Evolutionary conservation across 1,140 invertebrate species (phyloP), one percentile per base, ranked within the genome.

Genomic region (Leptinotarsa defecta): DNA sequence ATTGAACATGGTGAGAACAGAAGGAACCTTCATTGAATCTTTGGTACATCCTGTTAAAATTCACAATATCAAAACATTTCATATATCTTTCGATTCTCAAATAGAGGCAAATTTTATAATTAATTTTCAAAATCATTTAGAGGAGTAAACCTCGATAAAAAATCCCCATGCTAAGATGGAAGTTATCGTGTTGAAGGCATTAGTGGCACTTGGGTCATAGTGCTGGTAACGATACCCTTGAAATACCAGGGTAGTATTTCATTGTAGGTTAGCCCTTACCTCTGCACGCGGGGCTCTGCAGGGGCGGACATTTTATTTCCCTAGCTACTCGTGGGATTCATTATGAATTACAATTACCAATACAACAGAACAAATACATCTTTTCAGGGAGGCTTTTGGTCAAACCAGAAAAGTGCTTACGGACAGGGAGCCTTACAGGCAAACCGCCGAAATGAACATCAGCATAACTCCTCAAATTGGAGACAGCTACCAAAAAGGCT

Each of bases 141-240:
- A 83, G 79, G 75, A 65, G 85, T 80, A 67, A 81, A 80, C 72
- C 49, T 49, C 15, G 48, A 78, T 22, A 71, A 69, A 71, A 34
- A 34, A 71, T 71, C 69, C 69, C 69, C 69, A 13, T 71, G 24
- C 69, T 61, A 71, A 49, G 24, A 48, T 57, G 69, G 20, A 24
- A 71, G 69, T 71, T n/a, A 71, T 61, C 48, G 48, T 71, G 48
- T 48, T 24, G 48, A 52, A 49, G 69, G 48, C 49, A 71, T 71
- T 17, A 57, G 24, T 48, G 52, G 52, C 48, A 71, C 49, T 71
- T 20, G 69, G 69, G 69, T 71, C 48, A 71, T 48, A 71, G 69
- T 71, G 48, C 52, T 52, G 6, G 5, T 48, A 71, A 71, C 69
- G 69, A 71, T 71, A 71, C 69, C 52, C 69, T 71, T 71, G 69